These are phyloP conservation scores for Psilopsiagon aurifrons DNA, from an alignment of 2,113 vertebrate genomes.

Conservation along the genomic window DNA sequence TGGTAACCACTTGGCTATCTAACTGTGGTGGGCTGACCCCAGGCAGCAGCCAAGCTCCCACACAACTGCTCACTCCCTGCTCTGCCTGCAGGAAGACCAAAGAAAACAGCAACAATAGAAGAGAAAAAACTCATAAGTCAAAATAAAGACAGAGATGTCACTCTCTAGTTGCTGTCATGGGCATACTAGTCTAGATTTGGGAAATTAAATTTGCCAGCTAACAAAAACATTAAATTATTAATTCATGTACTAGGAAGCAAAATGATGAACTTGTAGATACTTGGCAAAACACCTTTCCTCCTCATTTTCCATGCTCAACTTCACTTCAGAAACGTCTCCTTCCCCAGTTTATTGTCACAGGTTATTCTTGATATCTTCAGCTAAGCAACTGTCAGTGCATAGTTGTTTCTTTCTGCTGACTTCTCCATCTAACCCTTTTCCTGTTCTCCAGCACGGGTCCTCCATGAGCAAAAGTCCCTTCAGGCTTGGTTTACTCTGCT, in stretches of 20 bases:
- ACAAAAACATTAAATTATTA: not conserved
- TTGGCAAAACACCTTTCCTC: not conserved
- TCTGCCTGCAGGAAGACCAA: fast-evolving
- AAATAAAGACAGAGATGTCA: not conserved
- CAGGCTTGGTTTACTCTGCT: not conserved
- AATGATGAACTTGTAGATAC: not conserved
- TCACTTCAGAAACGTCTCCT: not conserved
- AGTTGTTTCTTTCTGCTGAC: not conserved
- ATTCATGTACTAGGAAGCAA: not conserved
- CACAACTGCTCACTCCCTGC: fast-evolving
- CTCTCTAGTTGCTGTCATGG: not conserved
- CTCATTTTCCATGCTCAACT: not conserved
- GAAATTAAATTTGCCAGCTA: not conserved
- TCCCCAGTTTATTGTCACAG: fast-evolving
- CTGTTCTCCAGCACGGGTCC: not conserved
- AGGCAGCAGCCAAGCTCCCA: not conserved
- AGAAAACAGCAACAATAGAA: not conserved
- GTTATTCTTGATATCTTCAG: not conserved
- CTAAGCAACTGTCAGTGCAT: no score
- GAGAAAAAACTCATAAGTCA: not conserved
- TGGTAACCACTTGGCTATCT: not conserved
- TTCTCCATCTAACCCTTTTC: not conserved
- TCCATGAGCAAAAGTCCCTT: not conserved
- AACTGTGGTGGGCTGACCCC: not conserved
- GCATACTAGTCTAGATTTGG: not conserved